Evolutionary conservation across 2,888 invertebrate genomes (phyloP).

Genomic region (Clusia tigrina): DNA sequence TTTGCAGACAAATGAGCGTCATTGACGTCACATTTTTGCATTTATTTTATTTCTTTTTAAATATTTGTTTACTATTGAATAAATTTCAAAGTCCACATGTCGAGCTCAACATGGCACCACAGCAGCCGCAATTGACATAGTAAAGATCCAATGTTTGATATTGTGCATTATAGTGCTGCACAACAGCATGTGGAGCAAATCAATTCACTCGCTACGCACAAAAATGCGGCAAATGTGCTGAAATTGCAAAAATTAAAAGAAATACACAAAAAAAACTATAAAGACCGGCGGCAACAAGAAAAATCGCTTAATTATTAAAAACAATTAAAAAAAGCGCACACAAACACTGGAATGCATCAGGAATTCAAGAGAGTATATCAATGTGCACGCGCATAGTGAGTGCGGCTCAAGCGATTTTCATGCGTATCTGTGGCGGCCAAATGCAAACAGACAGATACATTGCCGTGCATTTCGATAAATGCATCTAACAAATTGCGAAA

Average conservation of each 20-base stretch:
- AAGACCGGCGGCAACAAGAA: background rate
- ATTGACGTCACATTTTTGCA: too few species aligned
- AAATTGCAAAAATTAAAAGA: background rate
- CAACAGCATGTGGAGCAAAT: background rate
- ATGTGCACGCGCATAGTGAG: background rate
- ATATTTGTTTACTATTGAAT: too few species aligned
- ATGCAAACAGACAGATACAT: background rate
- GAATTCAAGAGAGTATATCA: too few species aligned
- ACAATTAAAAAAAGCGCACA: too few species aligned
- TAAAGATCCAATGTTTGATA: too few species aligned
- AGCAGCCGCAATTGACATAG: too few species aligned
- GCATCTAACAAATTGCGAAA: background rate
- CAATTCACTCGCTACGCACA: background rate
- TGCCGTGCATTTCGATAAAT: background rate
- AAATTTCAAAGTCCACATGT: too few species aligned
- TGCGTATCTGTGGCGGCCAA: background rate
- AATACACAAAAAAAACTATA: background rate
- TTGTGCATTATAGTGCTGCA: too few species aligned
- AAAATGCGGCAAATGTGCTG: background rate
- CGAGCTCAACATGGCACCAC: too few species aligned
- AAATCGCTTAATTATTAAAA: background rate
- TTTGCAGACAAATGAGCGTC: too few species aligned
- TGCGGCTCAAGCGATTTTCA: background rate
- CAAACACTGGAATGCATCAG: too few species aligned
- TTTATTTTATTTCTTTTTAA: too few species aligned